phyloP scores from a whole-genome alignment of 2,113 vertebrate species.

The Semnornis frantzii region DNA sequence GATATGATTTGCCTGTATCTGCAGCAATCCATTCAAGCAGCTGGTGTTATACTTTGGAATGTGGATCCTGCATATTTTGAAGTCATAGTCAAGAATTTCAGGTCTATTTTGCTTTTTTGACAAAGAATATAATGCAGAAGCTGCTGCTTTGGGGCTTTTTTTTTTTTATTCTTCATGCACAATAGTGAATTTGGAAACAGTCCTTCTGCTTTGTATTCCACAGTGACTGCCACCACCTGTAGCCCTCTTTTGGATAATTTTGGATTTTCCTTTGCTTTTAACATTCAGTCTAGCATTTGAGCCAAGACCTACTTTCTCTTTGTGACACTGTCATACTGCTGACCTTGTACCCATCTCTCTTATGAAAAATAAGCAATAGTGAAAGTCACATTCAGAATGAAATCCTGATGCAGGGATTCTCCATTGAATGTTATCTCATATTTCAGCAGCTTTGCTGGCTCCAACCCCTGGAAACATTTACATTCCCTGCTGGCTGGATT shows the following conservation, averaged over 20 bases:
- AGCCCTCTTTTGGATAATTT: background rate
- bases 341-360: conserved; percentile 3
- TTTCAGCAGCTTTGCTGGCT: conserved; percentile 54
- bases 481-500: background rate
- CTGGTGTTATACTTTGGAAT: background rate
- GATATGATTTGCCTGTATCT: background rate
- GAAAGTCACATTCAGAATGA: conserved; percentile 4
- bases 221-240: background rate
- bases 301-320: conserved; percentile 25
- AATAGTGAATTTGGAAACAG: background rate
- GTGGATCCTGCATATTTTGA: background rate
- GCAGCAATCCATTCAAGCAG: background rate
- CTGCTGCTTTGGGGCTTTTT: background rate
- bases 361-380: background rate
- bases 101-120: background rate
- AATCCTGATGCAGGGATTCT: background rate
- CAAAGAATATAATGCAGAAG: background rate
- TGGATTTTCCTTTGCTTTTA: conserved; percentile 7
- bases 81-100: background rate
- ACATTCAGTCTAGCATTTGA: background rate
- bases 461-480: conserved; percentile 14
- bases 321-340: background rate
- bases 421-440: conserved; percentile 52
- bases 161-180: background rate
- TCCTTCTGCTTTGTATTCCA: background rate